phyloP scores from a whole-genome alignment of 2,797 vertebrate species.

The Peromyscus attwateri region DNA sequence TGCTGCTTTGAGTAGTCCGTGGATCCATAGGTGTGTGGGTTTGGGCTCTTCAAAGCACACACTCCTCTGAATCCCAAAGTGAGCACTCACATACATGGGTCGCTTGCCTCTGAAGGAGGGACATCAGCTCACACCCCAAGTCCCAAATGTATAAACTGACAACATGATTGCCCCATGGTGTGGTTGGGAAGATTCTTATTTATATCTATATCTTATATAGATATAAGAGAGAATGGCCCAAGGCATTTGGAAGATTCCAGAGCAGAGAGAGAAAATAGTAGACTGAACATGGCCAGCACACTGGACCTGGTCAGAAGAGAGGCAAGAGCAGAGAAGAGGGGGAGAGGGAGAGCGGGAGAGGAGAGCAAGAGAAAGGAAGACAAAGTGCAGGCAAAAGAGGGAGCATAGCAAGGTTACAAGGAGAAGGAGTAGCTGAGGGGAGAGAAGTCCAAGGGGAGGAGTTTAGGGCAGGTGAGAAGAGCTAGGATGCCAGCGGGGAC shows the following conservation, averaged over 20 bases:
- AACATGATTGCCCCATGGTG: neutral
- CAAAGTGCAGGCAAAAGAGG: neutral
- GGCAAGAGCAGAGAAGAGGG: neutral
- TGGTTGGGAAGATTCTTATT: neutral
- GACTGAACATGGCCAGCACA: neutral
- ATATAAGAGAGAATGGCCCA: neutral
- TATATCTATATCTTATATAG: neutral
- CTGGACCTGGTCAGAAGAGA: neutral
- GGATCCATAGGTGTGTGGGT: neutral
- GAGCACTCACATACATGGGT: neutral
- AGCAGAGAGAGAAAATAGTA: neutral
- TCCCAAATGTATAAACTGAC: neutral
- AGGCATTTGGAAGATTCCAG: neutral
- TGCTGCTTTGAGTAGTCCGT: neutral
- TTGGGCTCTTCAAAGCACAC: neutral
- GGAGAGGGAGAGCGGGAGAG: neutral
- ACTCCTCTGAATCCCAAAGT: neutral
- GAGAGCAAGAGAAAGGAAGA: neutral
- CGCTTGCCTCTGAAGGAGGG: neutral
- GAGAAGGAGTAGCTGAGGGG: neutral
- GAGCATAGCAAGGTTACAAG: too few relatives aligned
- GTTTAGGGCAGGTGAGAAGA: neutral
- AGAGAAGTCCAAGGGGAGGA: too few relatives aligned
- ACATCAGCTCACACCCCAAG: neutral
- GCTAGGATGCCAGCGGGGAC: neutral